These are phyloP conservation scores for Sarcophaga subvicina DNA, from an alignment of 2,888 invertebrate species.

Conservation along the genomic window DNA sequence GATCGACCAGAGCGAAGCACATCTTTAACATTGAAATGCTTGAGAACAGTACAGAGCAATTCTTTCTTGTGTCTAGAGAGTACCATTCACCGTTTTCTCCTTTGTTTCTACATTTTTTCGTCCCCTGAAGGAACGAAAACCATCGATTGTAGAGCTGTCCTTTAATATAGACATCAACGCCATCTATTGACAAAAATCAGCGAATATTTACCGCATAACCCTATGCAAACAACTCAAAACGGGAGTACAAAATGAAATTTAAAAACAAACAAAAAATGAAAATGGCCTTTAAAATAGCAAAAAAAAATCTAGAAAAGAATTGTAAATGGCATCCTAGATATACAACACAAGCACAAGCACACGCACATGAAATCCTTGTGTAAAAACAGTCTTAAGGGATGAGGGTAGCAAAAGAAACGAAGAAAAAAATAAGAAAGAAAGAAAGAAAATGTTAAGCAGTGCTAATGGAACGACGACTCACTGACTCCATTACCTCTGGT, in stretches of 20 bases:
- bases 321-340: conserved; percentile 58
- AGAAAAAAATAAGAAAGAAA: conserved; percentile 22
- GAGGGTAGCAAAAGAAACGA: conserved; percentile 53
- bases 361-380: background rate
- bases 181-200: conserved; percentile 2
- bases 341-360: background rate
- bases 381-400: conserved; percentile 43
- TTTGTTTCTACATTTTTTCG: too few relatives aligned
- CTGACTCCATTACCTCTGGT: background rate
- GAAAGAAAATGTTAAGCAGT: conserved; percentile 40
- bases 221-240: background rate
- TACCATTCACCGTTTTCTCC: too few relatives aligned
- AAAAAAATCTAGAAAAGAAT: conserved; percentile 7
- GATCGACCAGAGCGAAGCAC: too few relatives aligned
- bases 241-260: background rate
- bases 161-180: too few relatives aligned
- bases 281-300: conserved; percentile 60
- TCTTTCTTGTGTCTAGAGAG: too few relatives aligned
- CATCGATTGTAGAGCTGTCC: too few relatives aligned
- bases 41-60: too few relatives aligned
- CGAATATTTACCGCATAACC: conserved; percentile 30
- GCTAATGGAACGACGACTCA: background rate
- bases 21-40: too few relatives aligned
- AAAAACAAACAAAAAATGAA: conserved; percentile 47
- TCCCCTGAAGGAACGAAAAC: too few relatives aligned